phyloP scores from a whole-genome alignment of 2,888 invertebrate species.

The Arrhopalites spinosus region DNA sequence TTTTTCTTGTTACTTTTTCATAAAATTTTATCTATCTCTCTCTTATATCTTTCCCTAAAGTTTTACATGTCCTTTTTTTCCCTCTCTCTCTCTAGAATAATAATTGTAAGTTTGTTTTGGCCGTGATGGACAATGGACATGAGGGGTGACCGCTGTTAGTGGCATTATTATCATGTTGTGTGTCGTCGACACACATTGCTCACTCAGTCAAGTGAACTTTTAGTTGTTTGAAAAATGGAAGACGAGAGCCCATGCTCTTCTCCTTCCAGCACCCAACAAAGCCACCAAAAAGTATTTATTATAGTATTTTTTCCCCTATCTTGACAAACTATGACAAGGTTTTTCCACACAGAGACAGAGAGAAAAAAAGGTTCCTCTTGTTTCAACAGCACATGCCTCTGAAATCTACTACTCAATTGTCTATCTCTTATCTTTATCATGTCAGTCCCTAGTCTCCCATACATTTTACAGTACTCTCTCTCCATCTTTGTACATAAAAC shows the following conservation, averaged over 20 bases:
- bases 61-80: neutral
- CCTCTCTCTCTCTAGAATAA: neutral
- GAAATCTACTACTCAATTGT: neutral
- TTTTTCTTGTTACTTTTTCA: conserved; percentile 14
- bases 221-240: neutral
- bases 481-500: too few species aligned
- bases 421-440: neutral
- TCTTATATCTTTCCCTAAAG: neutral
- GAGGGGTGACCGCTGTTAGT: conserved; percentile 24
- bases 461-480: conserved; percentile 1
- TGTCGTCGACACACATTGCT: conserved; percentile 2
- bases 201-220: conserved; percentile 27
- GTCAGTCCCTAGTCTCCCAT: neutral
- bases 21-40: neutral
- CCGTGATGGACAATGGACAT: conserved; percentile 27
- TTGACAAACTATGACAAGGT: neutral
- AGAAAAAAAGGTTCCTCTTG: neutral
- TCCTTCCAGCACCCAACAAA: neutral
- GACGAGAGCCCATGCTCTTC: neutral
- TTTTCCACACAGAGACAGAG: neutral
- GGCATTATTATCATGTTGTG: conserved; percentile 29
- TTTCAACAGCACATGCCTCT: neutral
- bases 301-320: neutral
- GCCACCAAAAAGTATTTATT: neutral
- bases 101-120: conserved; percentile 34